Percentiles rank a stretch among this genome's conserved stretches.
Evolutionary conservation across 2,113 vertebrate species (phyloP).

Genomic region (Myiopsitta monachus): DNA sequence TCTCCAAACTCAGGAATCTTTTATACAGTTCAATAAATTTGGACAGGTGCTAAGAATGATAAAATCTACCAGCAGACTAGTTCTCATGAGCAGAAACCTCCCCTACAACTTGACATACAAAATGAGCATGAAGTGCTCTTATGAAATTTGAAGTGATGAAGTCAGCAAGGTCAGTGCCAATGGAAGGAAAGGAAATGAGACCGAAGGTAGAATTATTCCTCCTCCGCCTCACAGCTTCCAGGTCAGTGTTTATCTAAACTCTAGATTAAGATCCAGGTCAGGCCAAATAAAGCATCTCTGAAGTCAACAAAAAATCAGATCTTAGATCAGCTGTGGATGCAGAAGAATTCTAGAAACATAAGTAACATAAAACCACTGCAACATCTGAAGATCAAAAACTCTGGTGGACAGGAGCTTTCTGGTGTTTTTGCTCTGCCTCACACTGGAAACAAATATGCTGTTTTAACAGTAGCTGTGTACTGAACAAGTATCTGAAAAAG

Average conservation of each 20-base stretch:
- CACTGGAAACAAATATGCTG: not conserved
- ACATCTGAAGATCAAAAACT: not conserved
- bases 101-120: rapidly evolving
- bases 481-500: not conserved
- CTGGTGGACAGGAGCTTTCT: not conserved
- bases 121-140: not conserved
- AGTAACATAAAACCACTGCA: not conserved
- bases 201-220: not conserved
- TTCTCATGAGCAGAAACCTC: not conserved
- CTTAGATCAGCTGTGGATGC: not conserved
- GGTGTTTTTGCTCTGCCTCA: not conserved
- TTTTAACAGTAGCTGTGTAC: not conserved
- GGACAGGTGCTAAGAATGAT: constrained; percentile 30
- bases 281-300: not conserved
- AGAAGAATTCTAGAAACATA: not conserved
- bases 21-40: constrained; percentile 3
- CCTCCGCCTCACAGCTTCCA: not conserved
- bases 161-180: not conserved
- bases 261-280: not conserved
- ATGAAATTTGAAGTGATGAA: not conserved
- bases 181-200: not conserved
- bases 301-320: not conserved
- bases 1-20: not conserved
- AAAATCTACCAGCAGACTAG: not conserved
- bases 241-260: not conserved